Percentiles rank a stretch among this genome's conserved stretches.
These are phyloP conservation scores for Drosophila micromelanica DNA, from an alignment of 1,140 invertebrate genomes.

Conservation along the genomic window DNA sequence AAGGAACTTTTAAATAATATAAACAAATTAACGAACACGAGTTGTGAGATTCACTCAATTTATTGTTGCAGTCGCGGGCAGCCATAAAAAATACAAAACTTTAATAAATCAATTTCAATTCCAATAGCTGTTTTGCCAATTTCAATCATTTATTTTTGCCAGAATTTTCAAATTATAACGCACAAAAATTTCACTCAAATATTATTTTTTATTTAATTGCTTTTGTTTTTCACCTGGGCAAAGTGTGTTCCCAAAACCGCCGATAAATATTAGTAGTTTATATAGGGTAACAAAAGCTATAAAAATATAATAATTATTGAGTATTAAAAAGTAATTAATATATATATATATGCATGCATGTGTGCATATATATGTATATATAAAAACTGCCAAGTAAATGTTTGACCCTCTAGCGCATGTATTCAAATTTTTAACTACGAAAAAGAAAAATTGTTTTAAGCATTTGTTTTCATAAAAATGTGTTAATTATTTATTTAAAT, in stretches of 20 bases:
- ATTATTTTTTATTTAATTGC: conserved; percentile 7
- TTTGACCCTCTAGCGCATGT: conserved; percentile 68
- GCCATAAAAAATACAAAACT: neutral
- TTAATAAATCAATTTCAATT: conserved; percentile 7
- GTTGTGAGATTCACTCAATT: conserved; percentile 44
- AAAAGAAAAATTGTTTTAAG: neutral
- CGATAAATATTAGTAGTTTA: conserved; percentile 81
- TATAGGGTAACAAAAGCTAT: conserved; percentile 68
- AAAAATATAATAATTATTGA: conserved; percentile 36
- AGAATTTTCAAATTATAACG: conserved; percentile 40
- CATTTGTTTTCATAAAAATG: neutral
- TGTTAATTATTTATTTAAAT: conserved; percentile 19
- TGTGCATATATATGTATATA: conserved; percentile 25
- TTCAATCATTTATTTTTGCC: conserved; percentile 32
- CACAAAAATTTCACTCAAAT: conserved; percentile 54
- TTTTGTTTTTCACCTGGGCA: conserved; percentile 54
- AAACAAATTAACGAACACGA: conserved; percentile 24
- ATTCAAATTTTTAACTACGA: conserved; percentile 12
- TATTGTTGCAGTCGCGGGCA: conserved; percentile 28
- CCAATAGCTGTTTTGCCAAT: conserved; percentile 18
- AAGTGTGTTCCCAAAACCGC: conserved; percentile 79
- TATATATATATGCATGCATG: conserved; percentile 41
- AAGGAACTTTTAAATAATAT: conserved; percentile 1
- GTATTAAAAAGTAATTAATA: conserved; percentile 39
- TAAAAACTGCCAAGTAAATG: conserved; percentile 76